phyloP scores from a whole-genome alignment of 2,113 vertebrate genomes.

The Rousettus leschenaultii region DNA sequence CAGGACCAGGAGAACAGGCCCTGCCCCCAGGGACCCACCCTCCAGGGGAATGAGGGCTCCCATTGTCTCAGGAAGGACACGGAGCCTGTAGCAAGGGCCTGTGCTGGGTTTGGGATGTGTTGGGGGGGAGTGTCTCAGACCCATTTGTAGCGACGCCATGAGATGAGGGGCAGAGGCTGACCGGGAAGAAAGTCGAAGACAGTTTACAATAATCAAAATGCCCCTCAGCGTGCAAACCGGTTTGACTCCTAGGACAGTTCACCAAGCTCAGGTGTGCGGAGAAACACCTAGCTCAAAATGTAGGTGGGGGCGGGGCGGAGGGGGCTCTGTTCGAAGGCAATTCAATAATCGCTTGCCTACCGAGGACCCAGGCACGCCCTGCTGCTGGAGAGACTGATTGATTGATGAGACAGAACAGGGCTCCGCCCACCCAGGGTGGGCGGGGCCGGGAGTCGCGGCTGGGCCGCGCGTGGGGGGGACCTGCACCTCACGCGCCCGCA shows the following conservation, averaged over 20 bases:
- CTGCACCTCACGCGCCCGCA: no score
- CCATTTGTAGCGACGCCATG: accelerated
- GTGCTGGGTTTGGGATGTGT: no score
- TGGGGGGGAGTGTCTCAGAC: neutral
- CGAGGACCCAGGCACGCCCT: neutral
- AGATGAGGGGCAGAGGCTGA: neutral
- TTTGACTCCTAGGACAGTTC: neutral
- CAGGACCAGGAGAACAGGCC: neutral
- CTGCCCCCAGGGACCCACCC: neutral
- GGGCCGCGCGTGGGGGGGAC: neutral
- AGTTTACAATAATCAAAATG: no score
- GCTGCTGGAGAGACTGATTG: neutral
- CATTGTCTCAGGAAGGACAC: accelerated
- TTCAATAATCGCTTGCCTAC: no score
- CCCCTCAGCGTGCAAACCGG: accelerated
- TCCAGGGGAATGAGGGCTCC: neutral
- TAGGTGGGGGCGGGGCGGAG: accelerated
- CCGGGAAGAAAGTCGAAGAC: accelerated
- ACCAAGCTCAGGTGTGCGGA: neutral
- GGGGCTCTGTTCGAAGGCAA: accelerated
- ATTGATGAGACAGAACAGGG: no score
- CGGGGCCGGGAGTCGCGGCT: neutral
- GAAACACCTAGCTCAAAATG: neutral
- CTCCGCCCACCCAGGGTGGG: neutral
- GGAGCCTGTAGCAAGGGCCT: neutral